Conservation (phyloP, 2,113 vertebrate genomes). For the Artemisiospiza belli region DNA sequence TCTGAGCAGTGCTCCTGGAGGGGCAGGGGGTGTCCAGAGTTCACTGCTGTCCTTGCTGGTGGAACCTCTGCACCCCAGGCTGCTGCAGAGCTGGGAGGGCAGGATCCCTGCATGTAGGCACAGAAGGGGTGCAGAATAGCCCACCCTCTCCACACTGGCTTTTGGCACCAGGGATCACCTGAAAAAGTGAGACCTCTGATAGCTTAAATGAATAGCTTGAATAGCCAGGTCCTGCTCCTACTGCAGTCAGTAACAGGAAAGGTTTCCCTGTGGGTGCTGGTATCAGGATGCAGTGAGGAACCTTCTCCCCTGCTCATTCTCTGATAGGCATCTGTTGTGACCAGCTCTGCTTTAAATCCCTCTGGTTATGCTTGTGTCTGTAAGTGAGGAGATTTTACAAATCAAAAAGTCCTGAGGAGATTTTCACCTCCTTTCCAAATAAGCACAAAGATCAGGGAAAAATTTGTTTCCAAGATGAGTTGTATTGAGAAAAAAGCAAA, state of each 20-base stretch:
- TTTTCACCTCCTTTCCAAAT: not conserved
- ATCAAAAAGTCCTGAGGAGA: not conserved
- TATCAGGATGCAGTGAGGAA: not conserved
- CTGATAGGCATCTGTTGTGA: not conserved
- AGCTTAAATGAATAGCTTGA: not conserved
- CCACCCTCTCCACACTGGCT: accelerated
- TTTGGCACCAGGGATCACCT: not conserved
- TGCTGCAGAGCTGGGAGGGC: not conserved
- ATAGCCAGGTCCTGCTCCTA: not conserved
- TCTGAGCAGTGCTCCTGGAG: not conserved
- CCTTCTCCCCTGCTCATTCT: not conserved
- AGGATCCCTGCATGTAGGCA: accelerated
- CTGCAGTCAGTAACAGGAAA: not conserved
- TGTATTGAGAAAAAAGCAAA: not conserved
- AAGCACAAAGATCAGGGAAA: not conserved
- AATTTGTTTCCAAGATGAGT: not conserved
- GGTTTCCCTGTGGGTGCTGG: not conserved
- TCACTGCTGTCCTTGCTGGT: accelerated
- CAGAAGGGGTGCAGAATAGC: not conserved
- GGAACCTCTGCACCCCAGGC: not conserved
- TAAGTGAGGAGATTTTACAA: not conserved
- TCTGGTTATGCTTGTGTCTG: not conserved
- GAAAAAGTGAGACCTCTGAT: not conserved
- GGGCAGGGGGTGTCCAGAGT: accelerated
- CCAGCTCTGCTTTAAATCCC: not conserved